phyloP scores from a whole-genome alignment of 2,888 invertebrate genomes.

The Volucella bombylans region DNA sequence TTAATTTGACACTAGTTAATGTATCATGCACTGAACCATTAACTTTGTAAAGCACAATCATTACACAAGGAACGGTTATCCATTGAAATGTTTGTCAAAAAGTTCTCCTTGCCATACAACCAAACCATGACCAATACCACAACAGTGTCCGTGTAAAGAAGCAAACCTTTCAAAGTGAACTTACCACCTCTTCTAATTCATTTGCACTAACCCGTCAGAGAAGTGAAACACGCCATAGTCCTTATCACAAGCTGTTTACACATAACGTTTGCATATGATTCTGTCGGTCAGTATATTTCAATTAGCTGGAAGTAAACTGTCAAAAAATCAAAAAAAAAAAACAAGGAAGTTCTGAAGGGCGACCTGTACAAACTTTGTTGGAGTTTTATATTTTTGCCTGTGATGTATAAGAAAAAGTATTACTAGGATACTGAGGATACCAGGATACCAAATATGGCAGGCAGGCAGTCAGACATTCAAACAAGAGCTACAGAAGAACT shows the following conservation, averaged over 20 bases:
- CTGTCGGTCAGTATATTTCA: conserved; percentile 72
- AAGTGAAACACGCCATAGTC: conserved; percentile 27
- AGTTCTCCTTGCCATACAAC: conserved; percentile 27
- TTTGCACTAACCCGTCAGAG: conserved; percentile 50
- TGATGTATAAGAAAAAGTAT: conserved; percentile 32
- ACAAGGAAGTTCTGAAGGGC: conserved; percentile 41
- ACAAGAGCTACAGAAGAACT: conserved; percentile 23
- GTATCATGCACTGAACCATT: conserved; percentile 18
- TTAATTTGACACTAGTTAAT: conserved; percentile 27
- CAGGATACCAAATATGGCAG: conserved; percentile 33
- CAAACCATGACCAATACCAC: not conserved
- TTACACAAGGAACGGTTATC: conserved; percentile 27
- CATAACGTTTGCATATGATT: conserved; percentile 66
- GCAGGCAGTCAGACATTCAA: conserved; percentile 11
- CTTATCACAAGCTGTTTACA: conserved; percentile 55
- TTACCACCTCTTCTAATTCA: conserved; percentile 49
- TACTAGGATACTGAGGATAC: conserved; percentile 38
- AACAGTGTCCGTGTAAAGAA: not conserved
- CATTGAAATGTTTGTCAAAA: conserved; percentile 41
- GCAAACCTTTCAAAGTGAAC: conserved; percentile 29
- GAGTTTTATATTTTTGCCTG: conserved; percentile 20
- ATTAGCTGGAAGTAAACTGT: conserved; percentile 68
- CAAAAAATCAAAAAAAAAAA: conserved; percentile 39
- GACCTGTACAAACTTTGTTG: conserved; percentile 51
- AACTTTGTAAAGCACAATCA: conserved; percentile 28